These are phyloP conservation scores for Chrysomallon squamiferum DNA, from an alignment of 1,140 invertebrate species.

Conservation along the genomic window DNA sequence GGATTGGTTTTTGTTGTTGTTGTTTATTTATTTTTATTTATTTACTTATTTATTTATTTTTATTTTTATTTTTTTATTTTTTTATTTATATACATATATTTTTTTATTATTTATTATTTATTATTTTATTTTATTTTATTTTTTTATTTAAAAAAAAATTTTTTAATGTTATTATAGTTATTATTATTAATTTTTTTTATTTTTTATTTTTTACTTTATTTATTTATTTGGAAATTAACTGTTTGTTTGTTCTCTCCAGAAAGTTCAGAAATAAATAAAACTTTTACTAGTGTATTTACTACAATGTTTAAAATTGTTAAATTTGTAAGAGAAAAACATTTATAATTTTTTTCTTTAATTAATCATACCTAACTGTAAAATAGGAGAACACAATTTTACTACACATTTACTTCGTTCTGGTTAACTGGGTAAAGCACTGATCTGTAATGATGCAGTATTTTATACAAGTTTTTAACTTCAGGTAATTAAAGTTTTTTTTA, in stretches of 20 bases:
- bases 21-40: too few species aligned
- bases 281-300: background rate
- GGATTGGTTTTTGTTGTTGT: too few species aligned
- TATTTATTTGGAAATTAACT: conserved; percentile 31
- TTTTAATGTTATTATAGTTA: background rate
- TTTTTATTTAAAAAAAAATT: background rate
- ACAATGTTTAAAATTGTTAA: background rate
- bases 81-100: too few species aligned
- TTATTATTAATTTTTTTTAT: background rate
- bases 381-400: background rate
- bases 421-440: too few species aligned
- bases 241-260: conserved; percentile 11
- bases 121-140: background rate
- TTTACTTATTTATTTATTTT: too few species aligned
- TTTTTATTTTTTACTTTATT: conserved; percentile 1
- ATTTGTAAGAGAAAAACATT: background rate
- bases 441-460: too few species aligned
- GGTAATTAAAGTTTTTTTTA: too few species aligned
- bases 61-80: too few species aligned
- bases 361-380: background rate
- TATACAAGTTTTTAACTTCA: too few species aligned
- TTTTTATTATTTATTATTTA: background rate
- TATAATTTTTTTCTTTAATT: background rate
- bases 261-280: too few species aligned
- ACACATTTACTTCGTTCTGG: background rate